Evolutionary conservation across 2,888 invertebrate species (phyloP).

Genomic region (Agonum fuliginosum): DNA sequence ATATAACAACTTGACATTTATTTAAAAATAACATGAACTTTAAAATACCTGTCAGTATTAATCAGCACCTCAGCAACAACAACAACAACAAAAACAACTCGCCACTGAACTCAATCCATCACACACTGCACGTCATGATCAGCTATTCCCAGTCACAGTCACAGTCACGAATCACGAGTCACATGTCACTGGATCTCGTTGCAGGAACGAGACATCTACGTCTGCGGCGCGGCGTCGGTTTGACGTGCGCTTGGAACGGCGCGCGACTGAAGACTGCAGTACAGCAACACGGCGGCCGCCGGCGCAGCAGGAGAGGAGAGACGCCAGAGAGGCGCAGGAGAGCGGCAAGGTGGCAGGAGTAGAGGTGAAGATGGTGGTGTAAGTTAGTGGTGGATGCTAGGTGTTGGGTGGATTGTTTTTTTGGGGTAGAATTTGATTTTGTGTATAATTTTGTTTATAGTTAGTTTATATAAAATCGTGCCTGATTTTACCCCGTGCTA

Average conservation of each 20-base stretch:
- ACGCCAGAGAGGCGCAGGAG: not conserved
- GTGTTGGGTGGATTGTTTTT: too few relatives aligned
- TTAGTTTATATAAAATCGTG: too few relatives aligned
- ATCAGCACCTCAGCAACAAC: too few relatives aligned
- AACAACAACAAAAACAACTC: too few relatives aligned
- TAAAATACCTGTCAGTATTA: too few relatives aligned
- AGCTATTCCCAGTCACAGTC: conserved; percentile 9
- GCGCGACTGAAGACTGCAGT: conserved; percentile 49
- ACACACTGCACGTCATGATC: not conserved
- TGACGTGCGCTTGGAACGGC: not conserved
- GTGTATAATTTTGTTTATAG: too few relatives aligned
- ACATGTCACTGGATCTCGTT: not conserved
- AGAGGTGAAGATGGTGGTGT: too few relatives aligned
- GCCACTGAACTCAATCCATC: not conserved
- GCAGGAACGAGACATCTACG: not conserved
- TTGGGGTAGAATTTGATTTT: too few relatives aligned
- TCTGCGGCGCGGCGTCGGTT: not conserved
- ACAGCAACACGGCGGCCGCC: conserved; percentile 34
- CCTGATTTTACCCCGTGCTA: too few relatives aligned
- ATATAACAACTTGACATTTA: too few relatives aligned
- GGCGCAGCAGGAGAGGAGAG: conserved; percentile 5
- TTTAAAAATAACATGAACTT: too few relatives aligned
- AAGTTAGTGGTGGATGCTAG: too few relatives aligned
- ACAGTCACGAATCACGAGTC: not conserved
- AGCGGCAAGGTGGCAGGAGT: not conserved